Percentiles rank a stretch among this genome's conserved stretches.
phyloP scores from a whole-genome alignment of 2,888 invertebrate species.

The Dyspetes luteomarginatus region DNA sequence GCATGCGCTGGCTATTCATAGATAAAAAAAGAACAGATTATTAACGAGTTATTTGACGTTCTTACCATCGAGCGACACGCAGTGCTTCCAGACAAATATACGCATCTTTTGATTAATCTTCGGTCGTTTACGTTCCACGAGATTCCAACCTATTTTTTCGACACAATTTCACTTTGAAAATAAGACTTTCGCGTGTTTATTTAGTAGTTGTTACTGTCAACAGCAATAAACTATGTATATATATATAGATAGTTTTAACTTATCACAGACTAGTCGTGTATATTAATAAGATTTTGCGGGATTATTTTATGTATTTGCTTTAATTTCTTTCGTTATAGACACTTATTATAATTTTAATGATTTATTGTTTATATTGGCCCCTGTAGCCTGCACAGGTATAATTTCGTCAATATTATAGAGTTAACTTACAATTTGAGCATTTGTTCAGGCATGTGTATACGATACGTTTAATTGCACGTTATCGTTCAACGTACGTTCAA shows the following conservation, averaged over 20 bases:
- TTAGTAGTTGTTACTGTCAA: conserved; percentile 18
- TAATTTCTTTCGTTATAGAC: conserved; percentile 6
- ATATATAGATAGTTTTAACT: conserved; percentile 1
- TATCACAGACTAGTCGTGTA: conserved; percentile 50
- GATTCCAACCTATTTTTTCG: conserved; percentile 4
- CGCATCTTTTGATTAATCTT: conserved; percentile 70
- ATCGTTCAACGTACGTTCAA: conserved; percentile 22
- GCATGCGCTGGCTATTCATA: too few relatives aligned
- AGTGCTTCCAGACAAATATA: conserved; percentile 80
- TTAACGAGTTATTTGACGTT: too few relatives aligned
- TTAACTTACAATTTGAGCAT: conserved; percentile 67
- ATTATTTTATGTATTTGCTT: neutral
- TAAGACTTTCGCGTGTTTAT: conserved; percentile 26
- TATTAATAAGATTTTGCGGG: neutral
- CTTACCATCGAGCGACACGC: conserved; percentile 81
- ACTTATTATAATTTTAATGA: neutral
- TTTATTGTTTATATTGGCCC: conserved; percentile 49
- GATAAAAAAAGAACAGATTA: too few relatives aligned
- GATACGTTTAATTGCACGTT: conserved; percentile 22
- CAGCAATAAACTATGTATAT: conserved; percentile 38
- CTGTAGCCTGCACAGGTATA: conserved; percentile 52
- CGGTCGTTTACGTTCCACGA: neutral
- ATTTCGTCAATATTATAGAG: conserved; percentile 25
- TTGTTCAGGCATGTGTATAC: conserved; percentile 66
- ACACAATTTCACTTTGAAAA: conserved; percentile 32